phyloP scores from a whole-genome alignment of 2,113 vertebrate genomes.

The Gasterosteus nipponicus region DNA sequence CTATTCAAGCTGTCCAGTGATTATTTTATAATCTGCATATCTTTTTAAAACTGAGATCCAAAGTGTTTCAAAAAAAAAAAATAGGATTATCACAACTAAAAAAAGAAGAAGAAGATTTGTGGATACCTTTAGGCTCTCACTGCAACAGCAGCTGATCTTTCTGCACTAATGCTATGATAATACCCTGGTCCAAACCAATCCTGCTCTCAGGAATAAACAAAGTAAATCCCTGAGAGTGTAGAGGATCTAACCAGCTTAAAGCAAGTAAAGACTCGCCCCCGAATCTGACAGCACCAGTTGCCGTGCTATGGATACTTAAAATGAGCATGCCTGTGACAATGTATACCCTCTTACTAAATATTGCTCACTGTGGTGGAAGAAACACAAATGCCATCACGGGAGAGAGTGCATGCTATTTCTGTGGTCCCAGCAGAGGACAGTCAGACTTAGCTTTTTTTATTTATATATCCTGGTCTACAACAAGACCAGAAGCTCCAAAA shows the following conservation, averaged over 20 bases:
- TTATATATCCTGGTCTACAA: not conserved
- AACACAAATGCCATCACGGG: not conserved
- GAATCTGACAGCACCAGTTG: not conserved
- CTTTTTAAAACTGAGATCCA: conserved; percentile 1
- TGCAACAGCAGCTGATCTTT: conserved; percentile 11
- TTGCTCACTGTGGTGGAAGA: not conserved
- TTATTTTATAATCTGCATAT: conserved; percentile 18
- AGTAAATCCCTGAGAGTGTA: conserved; percentile 1
- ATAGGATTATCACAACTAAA: not conserved
- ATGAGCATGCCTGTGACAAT: not conserved
- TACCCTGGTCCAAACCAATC: conserved; percentile 25
- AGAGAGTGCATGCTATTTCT: not conserved
- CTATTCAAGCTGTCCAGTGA: not conserved
- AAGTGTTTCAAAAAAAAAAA: conserved; percentile 11
- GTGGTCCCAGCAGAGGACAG: not conserved
- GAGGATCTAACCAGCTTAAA: conserved; percentile 22
- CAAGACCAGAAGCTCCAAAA: not conserved
- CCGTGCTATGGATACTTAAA: not conserved
- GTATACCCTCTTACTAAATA: not conserved
- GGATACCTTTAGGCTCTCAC: conserved; percentile 34
- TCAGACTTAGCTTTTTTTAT: not conserved
- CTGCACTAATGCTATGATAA: conserved; percentile 42
- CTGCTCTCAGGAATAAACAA: conserved; percentile 22
- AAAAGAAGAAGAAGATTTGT: conserved; percentile 6
- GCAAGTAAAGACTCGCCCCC: not conserved